Evolutionary conservation across 2,797 vertebrate species (phyloP), one percentile per base, ranked within the genome.

Genomic region (Tragopan temminckii): DNA sequence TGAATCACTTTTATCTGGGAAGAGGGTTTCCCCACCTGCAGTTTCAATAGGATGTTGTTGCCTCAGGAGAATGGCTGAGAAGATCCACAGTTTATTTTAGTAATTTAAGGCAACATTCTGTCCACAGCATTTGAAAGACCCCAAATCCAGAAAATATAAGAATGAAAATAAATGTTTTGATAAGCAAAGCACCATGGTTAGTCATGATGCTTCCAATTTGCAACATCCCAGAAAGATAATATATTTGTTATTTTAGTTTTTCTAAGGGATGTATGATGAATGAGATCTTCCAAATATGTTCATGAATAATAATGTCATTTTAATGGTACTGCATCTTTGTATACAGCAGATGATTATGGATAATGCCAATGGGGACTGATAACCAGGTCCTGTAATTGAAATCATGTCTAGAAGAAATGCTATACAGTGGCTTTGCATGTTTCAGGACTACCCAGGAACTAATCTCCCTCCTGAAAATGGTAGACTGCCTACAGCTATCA

Each of bases 161-260:
- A 93, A 88, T 64, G 77, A 91, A 93, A 95, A 80, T 52, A 94
- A 92, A 35, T 97, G 72, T 95, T 97, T 97, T 95, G 61, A 94
- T 96, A 97, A 93, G 93, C 83, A 90, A 94, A 95, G 80, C 86
- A 91, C 50, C 35, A 17, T 8, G 88, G 68, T 91, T 90, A 91
- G 94, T 88, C 89, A 91, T 18, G 57, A 93, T 95, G 84, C 93
- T 96, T 96, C 88, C 81, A 95, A 95, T 97, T 80, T 94, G 58
- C 14, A 19, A 69, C 45, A 81, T 93, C 94, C 81, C 78, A 90
- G 72, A 84, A 84, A 90, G 76, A 93, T 36, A 62, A 81, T 88
- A 31, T 52, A 66, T 89, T 92, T 97, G 90, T 96, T 96, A 82
- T 96, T 97, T 96, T 95, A 96, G 84, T 88, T 94, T 94, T 95